A percentile compares a stretch with the other conserved stretches of the same genome.
phyloP scores from a whole-genome alignment of 2,797 vertebrate species.

The Erethizon dorsatum region DNA sequence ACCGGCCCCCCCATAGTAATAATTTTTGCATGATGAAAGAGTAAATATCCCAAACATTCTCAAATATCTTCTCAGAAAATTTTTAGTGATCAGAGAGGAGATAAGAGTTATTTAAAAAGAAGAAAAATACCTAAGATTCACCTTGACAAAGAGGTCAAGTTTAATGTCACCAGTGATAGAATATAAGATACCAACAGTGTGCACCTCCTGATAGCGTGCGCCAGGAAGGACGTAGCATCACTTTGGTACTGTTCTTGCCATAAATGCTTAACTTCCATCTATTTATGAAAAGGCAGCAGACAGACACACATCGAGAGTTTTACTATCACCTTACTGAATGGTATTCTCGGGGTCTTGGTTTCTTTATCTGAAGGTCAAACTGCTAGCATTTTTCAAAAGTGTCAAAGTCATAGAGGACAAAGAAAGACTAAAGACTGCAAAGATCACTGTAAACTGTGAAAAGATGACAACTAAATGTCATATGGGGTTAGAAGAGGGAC shows the following conservation, averaged over 20 bases:
- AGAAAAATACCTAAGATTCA: not conserved
- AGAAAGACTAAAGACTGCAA: not conserved
- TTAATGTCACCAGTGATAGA: not conserved
- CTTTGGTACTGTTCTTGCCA: not conserved
- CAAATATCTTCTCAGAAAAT: not conserved
- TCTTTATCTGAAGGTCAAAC: not conserved
- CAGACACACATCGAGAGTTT: not conserved
- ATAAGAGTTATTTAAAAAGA: not conserved
- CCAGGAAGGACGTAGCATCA: not conserved
- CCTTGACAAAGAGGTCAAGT: not conserved
- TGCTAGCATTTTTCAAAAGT: not conserved
- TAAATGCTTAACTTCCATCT: slow-evolving; percentile 13
- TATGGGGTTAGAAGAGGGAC: not conserved
- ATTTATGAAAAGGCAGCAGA: not conserved
- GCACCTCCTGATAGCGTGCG: not conserved
- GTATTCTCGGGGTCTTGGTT: not conserved
- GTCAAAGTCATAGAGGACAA: not conserved
- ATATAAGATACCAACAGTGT: not conserved
- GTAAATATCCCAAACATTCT: not conserved
- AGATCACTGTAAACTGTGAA: not conserved
- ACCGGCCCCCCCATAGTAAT: not conserved
- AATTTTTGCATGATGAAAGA: not conserved
- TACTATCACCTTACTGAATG: not conserved
- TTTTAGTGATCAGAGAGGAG: not conserved
- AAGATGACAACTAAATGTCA: not conserved